phyloP scores from a whole-genome alignment of 2,113 vertebrate genomes.

The Chroicocephalus ridibundus region DNA sequence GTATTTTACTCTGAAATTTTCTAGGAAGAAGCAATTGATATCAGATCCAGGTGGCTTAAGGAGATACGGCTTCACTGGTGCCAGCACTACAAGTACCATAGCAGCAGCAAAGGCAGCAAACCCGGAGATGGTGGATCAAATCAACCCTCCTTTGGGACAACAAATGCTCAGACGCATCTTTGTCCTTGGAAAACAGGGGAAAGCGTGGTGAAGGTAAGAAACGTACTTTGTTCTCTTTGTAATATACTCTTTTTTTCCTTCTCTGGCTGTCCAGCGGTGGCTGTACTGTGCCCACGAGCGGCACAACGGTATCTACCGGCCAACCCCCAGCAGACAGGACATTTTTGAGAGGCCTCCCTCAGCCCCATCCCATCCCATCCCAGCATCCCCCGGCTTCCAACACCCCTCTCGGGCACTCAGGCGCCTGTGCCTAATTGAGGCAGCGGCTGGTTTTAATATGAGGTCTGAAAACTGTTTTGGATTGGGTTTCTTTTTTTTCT shows the following conservation, averaged over 20 bases:
- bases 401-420: background rate
- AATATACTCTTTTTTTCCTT: background rate
- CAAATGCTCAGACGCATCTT: background rate
- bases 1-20: background rate
- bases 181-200: background rate
- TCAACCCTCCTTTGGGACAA: background rate
- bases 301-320: background rate
- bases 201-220: background rate
- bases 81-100: background rate
- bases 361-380: background rate
- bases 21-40: background rate
- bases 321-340: fast-evolving
- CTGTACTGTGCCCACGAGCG: background rate
- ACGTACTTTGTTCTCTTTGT: background rate
- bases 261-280: fast-evolving
- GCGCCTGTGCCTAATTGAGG: background rate
- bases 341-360: background rate
- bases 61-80: background rate
- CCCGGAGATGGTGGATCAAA: background rate
- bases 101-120: background rate
- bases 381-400: background rate
- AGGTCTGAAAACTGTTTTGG: background rate
- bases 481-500: background rate
- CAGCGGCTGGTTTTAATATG: constrained; percentile 21
- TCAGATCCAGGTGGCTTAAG: background rate